Percentiles rank a stretch among this genome's conserved stretches.
phyloP scores from a whole-genome alignment of 2,888 invertebrate species.

The Synanthedon myopaeformis region DNA sequence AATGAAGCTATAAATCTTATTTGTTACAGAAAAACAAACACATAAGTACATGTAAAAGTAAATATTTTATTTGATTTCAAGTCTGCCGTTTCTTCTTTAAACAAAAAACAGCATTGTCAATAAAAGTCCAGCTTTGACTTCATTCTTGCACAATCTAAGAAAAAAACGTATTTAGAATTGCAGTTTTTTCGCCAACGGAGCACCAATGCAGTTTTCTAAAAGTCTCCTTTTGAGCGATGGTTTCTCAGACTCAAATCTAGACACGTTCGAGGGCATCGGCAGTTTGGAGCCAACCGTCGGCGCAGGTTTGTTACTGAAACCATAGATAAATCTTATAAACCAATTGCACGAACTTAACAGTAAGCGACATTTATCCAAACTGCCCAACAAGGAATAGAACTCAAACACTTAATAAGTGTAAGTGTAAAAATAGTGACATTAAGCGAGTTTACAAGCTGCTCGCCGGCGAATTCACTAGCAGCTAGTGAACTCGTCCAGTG shows the following conservation, averaged over 20 bases:
- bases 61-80: neutral
- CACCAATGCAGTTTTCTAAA: constrained; percentile 77
- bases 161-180: constrained; percentile 62
- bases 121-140: constrained; percentile 10
- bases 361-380: no score
- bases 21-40: no score
- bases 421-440: neutral
- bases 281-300: constrained; percentile 87
- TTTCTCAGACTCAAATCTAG: constrained; percentile 72
- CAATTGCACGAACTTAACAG: no score
- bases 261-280: constrained; percentile 79
- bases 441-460: no score
- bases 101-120: neutral
- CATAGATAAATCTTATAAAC: no score
- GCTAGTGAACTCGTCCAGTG: no score
- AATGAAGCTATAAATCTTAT: no score
- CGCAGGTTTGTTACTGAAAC: constrained; percentile 83
- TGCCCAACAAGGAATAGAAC: neutral
- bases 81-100: no score
- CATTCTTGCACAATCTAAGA: constrained; percentile 2
- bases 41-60: neutral
- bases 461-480: no score
- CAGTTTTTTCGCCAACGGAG: constrained; percentile 75
- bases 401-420: neutral
- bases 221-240: constrained; percentile 83